Evolutionary conservation across 2,113 vertebrate species (phyloP), one percentile per base, ranked within the genome.

Genomic region (Chrysochloris asiatica): DNA sequence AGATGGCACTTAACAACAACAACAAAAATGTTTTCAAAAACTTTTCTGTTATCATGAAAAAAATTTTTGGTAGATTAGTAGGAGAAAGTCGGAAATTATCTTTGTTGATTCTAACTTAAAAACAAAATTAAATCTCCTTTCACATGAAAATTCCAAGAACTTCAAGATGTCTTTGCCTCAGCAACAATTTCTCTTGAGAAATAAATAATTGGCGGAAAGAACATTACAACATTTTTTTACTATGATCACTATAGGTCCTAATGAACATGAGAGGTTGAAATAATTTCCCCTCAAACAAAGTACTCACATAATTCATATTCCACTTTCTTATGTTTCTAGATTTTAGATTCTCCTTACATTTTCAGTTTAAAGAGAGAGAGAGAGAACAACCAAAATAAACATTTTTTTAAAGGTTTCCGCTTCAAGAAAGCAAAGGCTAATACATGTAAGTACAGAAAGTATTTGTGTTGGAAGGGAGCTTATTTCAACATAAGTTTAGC

Each of bases 371-470:
- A 86, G 96, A 94, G 88, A 96, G 96, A 95, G 93, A 56, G 38
- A 22, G 2, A 83, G 30, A 83, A 83, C 79, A 88, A 84, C 61
- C 94, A 92, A 96, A 97, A 90, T 77, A 95, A 0, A 0, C 2
- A 90, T 89, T 59, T 93, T 95, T 94, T 84, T 86, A 93, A 96
- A 96, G 72, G 73, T 86, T 72, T 89, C 38, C 85, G 77, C 92
- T 93, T 96, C 78, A 91, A 96, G 61, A 94, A 89, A 94, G 93
- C 86, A 96, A 97, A 89, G 80, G 90, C 24, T 90, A 96, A 95
- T 0, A 0, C 77, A 96, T 59, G 83, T 4, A 93, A 92, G 96
- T 95, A 80, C 52, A 78, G 50, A 80, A 72, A 69, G 54, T 56
- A 52, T 16, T 4, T 65, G 30, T 65, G 0, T 36, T 36, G 33